Conservation (phyloP, 1,140 invertebrate genomes). For the Bombus soroeensis region DNA sequence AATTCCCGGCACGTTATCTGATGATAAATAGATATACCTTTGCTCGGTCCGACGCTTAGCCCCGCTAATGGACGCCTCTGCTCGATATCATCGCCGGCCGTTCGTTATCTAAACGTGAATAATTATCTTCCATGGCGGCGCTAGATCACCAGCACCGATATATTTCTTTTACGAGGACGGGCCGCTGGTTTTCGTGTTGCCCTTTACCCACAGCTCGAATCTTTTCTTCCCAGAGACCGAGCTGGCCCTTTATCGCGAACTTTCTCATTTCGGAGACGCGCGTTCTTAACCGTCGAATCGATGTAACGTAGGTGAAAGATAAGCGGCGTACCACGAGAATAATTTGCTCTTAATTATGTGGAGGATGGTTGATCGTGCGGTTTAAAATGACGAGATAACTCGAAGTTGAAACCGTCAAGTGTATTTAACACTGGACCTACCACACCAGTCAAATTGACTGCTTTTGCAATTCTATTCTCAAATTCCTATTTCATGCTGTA, state of each 20-base stretch:
- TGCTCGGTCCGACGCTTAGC: conserved; percentile 62
- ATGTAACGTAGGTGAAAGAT: too few species aligned
- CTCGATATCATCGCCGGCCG: conserved; percentile 75
- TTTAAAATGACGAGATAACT: too few species aligned
- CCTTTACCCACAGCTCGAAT: background rate
- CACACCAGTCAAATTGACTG: too few species aligned
- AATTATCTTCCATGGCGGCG: conserved; percentile 74
- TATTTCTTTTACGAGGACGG: conserved; percentile 62
- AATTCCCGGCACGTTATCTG: conserved; percentile 72
- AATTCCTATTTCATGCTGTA: too few species aligned
- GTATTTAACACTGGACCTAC: too few species aligned
- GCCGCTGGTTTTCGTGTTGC: background rate
- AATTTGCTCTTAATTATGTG: too few species aligned
- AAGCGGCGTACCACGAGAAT: too few species aligned
- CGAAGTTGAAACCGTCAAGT: too few species aligned
- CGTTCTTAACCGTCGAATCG: too few species aligned
- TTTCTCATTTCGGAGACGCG: background rate
- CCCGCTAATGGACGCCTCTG: conserved; percentile 75
- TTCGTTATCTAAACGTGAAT: conserved; percentile 80
- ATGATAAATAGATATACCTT: conserved; percentile 77
- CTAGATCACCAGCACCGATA: conserved; percentile 63
- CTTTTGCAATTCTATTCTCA: too few species aligned
- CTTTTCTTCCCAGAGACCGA: background rate
- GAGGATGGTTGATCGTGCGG: too few species aligned
- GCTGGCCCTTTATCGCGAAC: background rate